Evolutionary conservation across 2,113 vertebrate species (phyloP).

Genomic region (Notothenia coriiceps): DNA sequence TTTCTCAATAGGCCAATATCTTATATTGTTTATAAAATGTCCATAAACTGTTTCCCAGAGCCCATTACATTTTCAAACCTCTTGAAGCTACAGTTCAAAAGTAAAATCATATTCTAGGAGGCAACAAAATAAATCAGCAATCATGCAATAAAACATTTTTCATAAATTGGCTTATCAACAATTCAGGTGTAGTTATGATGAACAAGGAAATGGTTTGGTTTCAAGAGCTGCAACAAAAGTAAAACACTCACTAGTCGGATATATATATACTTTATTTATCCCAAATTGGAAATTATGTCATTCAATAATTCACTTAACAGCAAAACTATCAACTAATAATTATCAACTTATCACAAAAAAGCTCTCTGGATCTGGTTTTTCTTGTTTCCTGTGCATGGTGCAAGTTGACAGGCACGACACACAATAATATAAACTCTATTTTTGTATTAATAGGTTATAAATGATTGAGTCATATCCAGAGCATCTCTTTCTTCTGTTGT

Average conservation of each 20-base stretch:
- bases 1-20: accelerated
- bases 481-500: background rate
- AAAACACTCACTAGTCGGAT: too few relatives aligned
- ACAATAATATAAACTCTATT: background rate
- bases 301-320: background rate
- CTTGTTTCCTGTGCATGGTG: too few relatives aligned
- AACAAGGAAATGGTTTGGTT: background rate
- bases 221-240: background rate
- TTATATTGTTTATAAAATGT: background rate
- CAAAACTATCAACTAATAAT: too few relatives aligned
- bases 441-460: background rate
- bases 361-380: background rate
- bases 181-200: background rate
- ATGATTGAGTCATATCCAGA: background rate
- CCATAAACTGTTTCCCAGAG: background rate
- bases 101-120: background rate
- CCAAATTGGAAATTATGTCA: too few relatives aligned
- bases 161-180: background rate
- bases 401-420: background rate
- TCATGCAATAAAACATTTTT: too few relatives aligned
- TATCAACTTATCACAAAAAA: too few relatives aligned
- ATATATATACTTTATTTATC: too few relatives aligned
- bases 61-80: background rate
- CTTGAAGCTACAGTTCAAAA: background rate
- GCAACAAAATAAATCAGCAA: too few relatives aligned